Evolutionary conservation across 2,888 invertebrate genomes (phyloP).

Genomic region (Phalera bucephala): DNA sequence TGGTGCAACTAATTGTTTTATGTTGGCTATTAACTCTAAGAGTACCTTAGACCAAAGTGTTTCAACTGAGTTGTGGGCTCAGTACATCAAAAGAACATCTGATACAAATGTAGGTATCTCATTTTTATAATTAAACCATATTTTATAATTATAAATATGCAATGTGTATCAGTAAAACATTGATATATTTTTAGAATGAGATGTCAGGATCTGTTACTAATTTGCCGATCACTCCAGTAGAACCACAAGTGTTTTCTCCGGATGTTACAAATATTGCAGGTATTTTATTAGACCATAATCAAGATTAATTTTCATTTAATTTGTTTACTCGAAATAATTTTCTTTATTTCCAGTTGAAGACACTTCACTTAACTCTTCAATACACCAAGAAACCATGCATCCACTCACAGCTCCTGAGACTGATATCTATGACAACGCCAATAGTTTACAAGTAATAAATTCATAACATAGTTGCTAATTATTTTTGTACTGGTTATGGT

Average conservation of each 20-base stretch:
- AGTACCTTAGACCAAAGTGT: conserved; percentile 81
- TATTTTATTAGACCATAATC: conserved; percentile 12
- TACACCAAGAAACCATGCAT: conserved; percentile 78
- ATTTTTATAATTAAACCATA: no score
- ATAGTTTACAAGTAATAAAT: conserved; percentile 72
- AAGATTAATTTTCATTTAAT: no score
- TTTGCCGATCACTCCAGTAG: conserved; percentile 49
- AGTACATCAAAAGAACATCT: conserved; percentile 86
- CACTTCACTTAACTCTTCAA: conserved; percentile 33
- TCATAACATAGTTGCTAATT: neutral
- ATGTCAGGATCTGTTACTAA: conserved; percentile 46
- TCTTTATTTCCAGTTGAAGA: conserved; percentile 37
- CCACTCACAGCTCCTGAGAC: conserved; percentile 89
- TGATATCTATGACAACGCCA: conserved; percentile 79
- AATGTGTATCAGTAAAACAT: no score
- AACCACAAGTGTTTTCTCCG: conserved; percentile 45
- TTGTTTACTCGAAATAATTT: neutral
- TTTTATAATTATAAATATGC: no score
- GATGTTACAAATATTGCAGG: conserved; percentile 37
- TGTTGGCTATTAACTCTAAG: conserved; percentile 94
- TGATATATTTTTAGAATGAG: conserved; percentile 53
- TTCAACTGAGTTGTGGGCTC: conserved; percentile 92
- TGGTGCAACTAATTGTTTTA: conserved; percentile 93
- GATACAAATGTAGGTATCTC: conserved; percentile 69
- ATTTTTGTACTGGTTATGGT: conserved; percentile 1